Percentiles rank a stretch among this genome's conserved stretches.
Conservation (phyloP, 2,113 vertebrate species). For the Haemorhous mexicanus region DNA sequence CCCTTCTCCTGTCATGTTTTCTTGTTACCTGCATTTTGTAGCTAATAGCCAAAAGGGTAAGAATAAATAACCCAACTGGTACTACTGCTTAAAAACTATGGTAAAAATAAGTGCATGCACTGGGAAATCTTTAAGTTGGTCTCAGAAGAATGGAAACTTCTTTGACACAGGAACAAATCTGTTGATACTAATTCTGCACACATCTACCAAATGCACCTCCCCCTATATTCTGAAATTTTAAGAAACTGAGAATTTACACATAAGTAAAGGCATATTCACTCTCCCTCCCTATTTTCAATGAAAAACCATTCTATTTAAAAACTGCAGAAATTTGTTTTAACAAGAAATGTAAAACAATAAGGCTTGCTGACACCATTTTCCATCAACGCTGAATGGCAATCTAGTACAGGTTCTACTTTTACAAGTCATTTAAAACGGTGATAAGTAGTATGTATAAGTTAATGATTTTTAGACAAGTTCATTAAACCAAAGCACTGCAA, state of each 20-base stretch:
- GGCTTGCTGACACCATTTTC: not conserved
- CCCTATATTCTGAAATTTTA: not conserved
- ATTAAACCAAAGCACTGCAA: not conserved
- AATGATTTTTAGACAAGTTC: not conserved
- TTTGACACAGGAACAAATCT: not conserved
- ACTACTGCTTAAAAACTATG: not conserved
- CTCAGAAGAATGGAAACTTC: not conserved
- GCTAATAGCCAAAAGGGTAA: not conserved
- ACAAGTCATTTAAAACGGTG: not conserved
- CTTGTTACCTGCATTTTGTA: not conserved
- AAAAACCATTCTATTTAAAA: not conserved
- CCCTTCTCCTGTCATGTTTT: not conserved
- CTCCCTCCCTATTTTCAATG: not conserved
- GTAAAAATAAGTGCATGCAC: not conserved
- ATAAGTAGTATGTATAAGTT: not conserved
- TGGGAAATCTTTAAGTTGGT: not conserved
- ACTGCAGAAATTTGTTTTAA: not conserved
- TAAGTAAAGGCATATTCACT: not conserved
- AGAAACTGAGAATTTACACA: not conserved
- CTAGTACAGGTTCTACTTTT: not conserved
- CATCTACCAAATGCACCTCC: not conserved
- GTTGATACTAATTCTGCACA: not conserved
- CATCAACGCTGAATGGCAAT: not conserved
- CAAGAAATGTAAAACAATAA: not conserved
- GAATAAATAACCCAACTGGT: not conserved